Conservation (phyloP, 2,888 invertebrate species). For the Orthosia incerta region DNA sequence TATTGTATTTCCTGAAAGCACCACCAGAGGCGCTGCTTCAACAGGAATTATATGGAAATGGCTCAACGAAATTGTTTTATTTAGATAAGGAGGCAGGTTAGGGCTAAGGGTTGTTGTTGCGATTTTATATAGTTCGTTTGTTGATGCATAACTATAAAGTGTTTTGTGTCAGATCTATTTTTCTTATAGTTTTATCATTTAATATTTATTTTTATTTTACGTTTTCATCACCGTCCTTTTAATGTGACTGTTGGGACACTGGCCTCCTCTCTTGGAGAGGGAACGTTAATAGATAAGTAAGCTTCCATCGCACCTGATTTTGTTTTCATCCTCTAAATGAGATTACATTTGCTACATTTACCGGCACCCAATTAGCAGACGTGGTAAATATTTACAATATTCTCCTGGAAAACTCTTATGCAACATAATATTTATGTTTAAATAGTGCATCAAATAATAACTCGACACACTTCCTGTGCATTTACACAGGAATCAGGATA, state of each 20-base stretch:
- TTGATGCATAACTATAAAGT: not conserved
- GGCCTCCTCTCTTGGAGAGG: too few species aligned
- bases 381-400: not conserved
- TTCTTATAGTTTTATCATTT: not conserved
- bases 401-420: not conserved
- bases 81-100: conserved; percentile 29
- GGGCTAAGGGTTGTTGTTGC: not conserved
- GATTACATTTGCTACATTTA: too few species aligned
- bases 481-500: conserved; percentile 37
- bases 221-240: not conserved
- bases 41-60: conserved; percentile 67
- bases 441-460: conserved; percentile 15
- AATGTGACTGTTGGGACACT: too few species aligned
- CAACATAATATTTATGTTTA: not conserved
- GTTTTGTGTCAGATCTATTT: not conserved
- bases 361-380: too few species aligned
- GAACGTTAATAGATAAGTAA: too few species aligned
- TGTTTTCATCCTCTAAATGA: not conserved
- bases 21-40: conserved; percentile 62
- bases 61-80: conserved; percentile 62
- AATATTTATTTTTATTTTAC: not conserved
- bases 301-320: too few species aligned
- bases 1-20: conserved; percentile 77
- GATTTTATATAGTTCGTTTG: conserved; percentile 3
- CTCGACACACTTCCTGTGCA: conserved; percentile 17